A percentile compares a stretch with the other conserved stretches of the same genome.
phyloP scores from a whole-genome alignment of 1,140 invertebrate genomes.

The Hestina assimilis region DNA sequence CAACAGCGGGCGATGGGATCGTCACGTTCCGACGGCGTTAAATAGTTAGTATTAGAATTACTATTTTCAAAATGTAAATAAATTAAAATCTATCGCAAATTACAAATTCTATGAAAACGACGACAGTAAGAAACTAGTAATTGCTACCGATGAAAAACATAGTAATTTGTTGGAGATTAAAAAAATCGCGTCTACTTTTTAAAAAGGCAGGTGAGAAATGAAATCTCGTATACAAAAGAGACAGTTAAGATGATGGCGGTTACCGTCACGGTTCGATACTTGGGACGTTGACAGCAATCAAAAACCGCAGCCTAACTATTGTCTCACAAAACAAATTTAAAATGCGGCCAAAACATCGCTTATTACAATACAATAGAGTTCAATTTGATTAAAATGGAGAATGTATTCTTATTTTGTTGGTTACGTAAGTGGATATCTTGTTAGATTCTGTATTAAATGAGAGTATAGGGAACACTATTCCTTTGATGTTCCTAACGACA shows the following conservation, averaged over 20 bases:
- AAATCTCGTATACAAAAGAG: conserved; percentile 25
- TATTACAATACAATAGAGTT: conserved; percentile 1
- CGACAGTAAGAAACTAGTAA: not conserved
- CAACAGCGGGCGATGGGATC: too few relatives aligned
- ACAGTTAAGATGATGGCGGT: conserved; percentile 35
- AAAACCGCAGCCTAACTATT: conserved; percentile 52
- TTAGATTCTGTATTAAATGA: conserved; percentile 19
- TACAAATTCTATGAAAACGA: not conserved
- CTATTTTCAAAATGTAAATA: too few relatives aligned
- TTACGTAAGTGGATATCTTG: conserved; percentile 25
- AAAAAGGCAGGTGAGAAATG: conserved; percentile 26
- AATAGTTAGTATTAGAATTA: too few relatives aligned
- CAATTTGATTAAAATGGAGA: not conserved
- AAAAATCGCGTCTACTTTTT: not conserved
- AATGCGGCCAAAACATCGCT: not conserved
- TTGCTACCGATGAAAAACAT: not conserved
- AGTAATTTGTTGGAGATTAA: not conserved
- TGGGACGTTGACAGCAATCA: conserved; percentile 61
- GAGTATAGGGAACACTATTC: conserved; percentile 3
- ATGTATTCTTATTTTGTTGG: conserved; percentile 2
- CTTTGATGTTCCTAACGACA: conserved; percentile 1
- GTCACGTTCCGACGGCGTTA: too few relatives aligned
- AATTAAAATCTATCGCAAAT: too few relatives aligned
- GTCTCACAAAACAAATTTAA: conserved; percentile 21
- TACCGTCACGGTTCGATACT: conserved; percentile 48